These are phyloP conservation scores for Oreochromis aureus DNA, from an alignment of 2,113 vertebrate genomes.

Conservation along the genomic window DNA sequence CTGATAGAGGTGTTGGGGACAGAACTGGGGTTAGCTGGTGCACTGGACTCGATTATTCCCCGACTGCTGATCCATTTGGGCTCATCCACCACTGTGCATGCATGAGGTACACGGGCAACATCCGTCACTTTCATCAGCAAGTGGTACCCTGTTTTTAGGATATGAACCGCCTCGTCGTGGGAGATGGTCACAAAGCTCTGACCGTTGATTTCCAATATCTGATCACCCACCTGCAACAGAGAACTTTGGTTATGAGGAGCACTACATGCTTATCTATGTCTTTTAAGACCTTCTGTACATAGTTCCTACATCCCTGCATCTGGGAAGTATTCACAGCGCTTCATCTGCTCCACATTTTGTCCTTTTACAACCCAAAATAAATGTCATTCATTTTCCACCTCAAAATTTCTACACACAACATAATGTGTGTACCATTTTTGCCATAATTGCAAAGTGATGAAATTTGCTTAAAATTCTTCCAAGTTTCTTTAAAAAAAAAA, in stretches of 20 bases:
- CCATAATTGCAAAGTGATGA: neutral
- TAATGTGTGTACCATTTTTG: neutral
- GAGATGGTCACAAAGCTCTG: constrained; percentile 83
- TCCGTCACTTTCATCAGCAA: constrained; percentile 88
- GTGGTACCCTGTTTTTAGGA: constrained; percentile 82
- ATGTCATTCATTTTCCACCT: neutral
- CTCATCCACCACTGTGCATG: constrained; percentile 85
- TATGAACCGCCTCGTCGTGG: constrained; percentile 87
- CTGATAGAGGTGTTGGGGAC: neutral
- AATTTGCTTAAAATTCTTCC: neutral
- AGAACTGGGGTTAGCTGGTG: neutral
- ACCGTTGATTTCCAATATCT: constrained; percentile 90
- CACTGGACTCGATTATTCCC: constrained; percentile 70
- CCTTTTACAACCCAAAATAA: neutral
- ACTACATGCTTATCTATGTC: neutral
- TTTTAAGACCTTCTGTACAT: rapidly evolving
- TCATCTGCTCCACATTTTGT: neutral
- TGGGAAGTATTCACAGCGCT: neutral
- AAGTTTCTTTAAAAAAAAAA: neutral
- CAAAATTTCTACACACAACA: rapidly evolving
- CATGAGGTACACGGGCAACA: constrained; percentile 87
- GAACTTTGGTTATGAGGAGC: neutral
- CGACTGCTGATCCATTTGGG: constrained; percentile 84
- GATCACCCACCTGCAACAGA: constrained; percentile 85
- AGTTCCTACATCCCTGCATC: neutral